Evolutionary conservation across 2,888 invertebrate genomes (phyloP).

Genomic region (Clunio marinus): DNA sequence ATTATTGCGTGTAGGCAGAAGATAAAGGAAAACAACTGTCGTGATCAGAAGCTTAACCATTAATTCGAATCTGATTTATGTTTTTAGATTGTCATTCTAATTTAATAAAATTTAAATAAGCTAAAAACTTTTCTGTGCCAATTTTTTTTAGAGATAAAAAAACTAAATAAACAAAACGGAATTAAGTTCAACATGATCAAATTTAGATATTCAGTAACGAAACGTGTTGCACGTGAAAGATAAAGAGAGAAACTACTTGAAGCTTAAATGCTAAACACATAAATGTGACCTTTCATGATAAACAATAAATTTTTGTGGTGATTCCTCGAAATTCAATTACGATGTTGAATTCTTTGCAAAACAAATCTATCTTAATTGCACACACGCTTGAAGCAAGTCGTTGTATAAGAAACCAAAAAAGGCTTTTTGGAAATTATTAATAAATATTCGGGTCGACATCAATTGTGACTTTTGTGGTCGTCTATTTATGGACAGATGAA

Average conservation of each 20-base stretch:
- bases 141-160: too few relatives aligned
- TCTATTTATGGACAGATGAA: background rate
- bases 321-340: background rate
- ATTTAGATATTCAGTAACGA: too few relatives aligned
- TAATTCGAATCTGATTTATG: too few relatives aligned
- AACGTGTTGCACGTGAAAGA: too few relatives aligned
- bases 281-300: background rate
- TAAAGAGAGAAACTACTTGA: too few relatives aligned
- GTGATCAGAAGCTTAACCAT: background rate
- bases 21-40: background rate
- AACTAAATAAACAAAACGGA: too few relatives aligned
- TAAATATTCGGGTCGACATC: constrained; percentile 2
- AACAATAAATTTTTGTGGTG: background rate
- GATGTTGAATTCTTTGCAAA: background rate
- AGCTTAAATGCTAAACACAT: too few relatives aligned
- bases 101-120: too few relatives aligned
- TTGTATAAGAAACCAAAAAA: background rate
- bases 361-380: background rate
- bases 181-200: too few relatives aligned
- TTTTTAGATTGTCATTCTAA: too few relatives aligned
- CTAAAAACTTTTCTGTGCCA: too few relatives aligned
- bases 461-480: background rate
- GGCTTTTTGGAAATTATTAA: background rate
- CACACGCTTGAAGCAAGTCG: background rate
- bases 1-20: background rate